Base-by-base conservation (phyloP, 2,113 vertebrate genomes). In the Ophthalmolycus amberensis region DNA sequence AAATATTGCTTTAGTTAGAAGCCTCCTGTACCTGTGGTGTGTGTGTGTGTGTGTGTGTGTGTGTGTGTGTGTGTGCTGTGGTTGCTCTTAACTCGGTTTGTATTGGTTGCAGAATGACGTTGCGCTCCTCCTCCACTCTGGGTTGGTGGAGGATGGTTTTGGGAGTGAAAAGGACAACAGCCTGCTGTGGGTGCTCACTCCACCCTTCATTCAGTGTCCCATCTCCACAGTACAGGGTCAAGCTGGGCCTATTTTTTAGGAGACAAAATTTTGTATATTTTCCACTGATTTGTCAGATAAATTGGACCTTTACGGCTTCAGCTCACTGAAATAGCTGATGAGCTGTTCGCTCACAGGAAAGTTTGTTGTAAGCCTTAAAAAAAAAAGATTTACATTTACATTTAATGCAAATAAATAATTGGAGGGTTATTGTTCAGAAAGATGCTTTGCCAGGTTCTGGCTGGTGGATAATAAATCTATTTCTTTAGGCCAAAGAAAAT, bases 141-240 rank as follows among this genome's bases (percentile, higher is more conserved):
- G 5, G 34, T 60, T 62, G 73, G 60, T 60, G 80, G 82, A 77
- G 88, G 82, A 65, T 65, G 86, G 80, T 73, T 68, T 67, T 69
- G 74, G 58, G 40, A 70, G 67, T 56, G 27, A 79, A 56, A 76
- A 78, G 73, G 70, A 60, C 68, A 86, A 54, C 59, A 37, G 67
- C 74, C 44, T 38, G 37, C 58, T 69, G 64, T 60, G 38, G n/a
- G 22, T 40, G 22, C 40, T 74, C 27, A 58, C 32, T 86, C 59
- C 82, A 58, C 64, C 34, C 59, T 27, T 40, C n/a, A 63, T 66
- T 74, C 67, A 81, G n/a, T 58, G 66, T 64, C 37, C 5, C 56
- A 25, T 40, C 48, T 29, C 32, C 50, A 20, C 46, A 50, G 22
- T 9, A 22, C 22, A 62, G 64, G 54, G 48, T 56, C 60, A 44